Conservation (phyloP, 2,797 vertebrate species). For the Eptatretus atami region DNA sequence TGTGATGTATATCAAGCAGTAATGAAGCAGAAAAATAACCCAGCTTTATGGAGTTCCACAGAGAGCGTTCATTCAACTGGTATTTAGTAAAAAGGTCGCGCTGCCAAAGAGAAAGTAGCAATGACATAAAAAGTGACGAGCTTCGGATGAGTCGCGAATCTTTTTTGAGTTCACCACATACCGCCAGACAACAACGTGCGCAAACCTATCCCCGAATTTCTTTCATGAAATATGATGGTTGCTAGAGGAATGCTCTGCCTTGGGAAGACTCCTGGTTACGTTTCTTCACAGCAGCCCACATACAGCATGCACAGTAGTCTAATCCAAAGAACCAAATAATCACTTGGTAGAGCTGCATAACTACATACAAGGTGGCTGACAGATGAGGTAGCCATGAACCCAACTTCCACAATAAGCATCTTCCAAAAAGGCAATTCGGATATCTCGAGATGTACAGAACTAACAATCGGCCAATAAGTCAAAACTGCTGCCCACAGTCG, state of each 20-base stretch:
- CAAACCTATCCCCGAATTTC: background rate
- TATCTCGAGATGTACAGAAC: slow-evolving; percentile 19
- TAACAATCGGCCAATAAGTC: slow-evolving; percentile 36
- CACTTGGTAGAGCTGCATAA: slow-evolving; percentile 22
- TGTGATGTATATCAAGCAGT: slow-evolving; percentile 25
- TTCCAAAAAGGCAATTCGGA: slow-evolving; percentile 54
- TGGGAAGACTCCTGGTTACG: too few species aligned
- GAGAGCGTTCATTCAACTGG: slow-evolving; percentile 49
- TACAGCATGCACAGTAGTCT: too few species aligned
- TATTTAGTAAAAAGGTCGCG: slow-evolving; percentile 31
- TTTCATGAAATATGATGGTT: too few species aligned
- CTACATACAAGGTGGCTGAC: slow-evolving; percentile 55
- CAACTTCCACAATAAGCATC: slow-evolving; percentile 42
- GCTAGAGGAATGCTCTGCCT: too few species aligned
- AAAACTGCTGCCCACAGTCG: slow-evolving; percentile 51
- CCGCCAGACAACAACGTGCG: slow-evolving; percentile 11
- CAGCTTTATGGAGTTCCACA: slow-evolving; percentile 62
- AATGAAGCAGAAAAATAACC: slow-evolving; percentile 49
- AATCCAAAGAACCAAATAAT: too few species aligned
- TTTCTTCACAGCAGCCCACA: too few species aligned
- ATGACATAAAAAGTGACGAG: slow-evolving; percentile 28
- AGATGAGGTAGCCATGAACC: slow-evolving; percentile 32
- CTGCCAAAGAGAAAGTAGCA: slow-evolving; percentile 23
- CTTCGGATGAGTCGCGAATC: slow-evolving; percentile 18
- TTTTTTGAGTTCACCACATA: slow-evolving; percentile 15